Evolutionary conservation across 1,140 invertebrate genomes (phyloP), one percentile per base, ranked within the genome.

Genomic region (Bombus polaris): DNA sequence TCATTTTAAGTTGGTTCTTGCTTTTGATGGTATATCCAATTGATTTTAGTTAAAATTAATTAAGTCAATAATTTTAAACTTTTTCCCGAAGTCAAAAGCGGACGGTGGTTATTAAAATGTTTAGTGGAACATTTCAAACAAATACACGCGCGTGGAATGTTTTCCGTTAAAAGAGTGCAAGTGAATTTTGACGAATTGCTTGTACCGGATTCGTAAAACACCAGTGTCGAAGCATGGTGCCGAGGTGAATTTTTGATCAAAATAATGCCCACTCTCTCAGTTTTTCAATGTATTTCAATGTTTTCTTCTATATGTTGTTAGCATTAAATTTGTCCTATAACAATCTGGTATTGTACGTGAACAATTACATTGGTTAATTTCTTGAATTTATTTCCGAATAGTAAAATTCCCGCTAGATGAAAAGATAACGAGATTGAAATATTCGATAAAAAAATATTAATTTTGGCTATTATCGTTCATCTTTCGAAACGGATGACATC

Each of bases 101-200:
- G 35, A 6, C 25, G 13, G 35, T 22, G 5, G 35, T 39, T 28
- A 59, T 76, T 59, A 37, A 76, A 59, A 57, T 37, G 59, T 76
- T 76, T 6, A 9, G 10, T 18, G 25, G 22, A 22, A 15, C 25
- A 59, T 25, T 39, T 59, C 22, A 57, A 75, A 53, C 44, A 66
- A 66, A 66, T 8, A 66, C n/a, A 75, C n/a, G 12, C 35, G 35
- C 53, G 15, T n/a, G 3, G 59, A 62, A 39, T 9, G 13, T 76
- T 76, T 76, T 39, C 35, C 15, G 28, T 75, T 75, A 25, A 53
- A 57, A 53, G 28, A 44, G n/a, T 25, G n/a, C 32, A 75, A 3
- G 53, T 57, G 73, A 57, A 75, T 75, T 75, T 75, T 75, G 37
- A 53, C 32, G 44, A 75, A 37, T 75, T 35, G 18, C 32, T 75